Base-by-base conservation (phyloP, 2,888 invertebrate genomes). In the Archaeoteleia sp. region DNA sequence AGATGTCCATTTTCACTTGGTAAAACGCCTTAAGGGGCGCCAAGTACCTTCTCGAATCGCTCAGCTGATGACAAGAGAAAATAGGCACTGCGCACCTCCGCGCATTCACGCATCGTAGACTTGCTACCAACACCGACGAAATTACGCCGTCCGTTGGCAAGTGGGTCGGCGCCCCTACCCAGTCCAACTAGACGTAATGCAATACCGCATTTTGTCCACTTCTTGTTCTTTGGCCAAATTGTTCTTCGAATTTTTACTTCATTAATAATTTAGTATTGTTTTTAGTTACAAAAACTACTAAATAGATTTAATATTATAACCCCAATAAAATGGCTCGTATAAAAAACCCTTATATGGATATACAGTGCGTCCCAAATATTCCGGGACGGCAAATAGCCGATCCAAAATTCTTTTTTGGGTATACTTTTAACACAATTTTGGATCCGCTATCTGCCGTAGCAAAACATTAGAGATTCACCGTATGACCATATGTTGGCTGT, bases 91-190 rank as follows among this genome's bases (percentile, higher is more conserved):
- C 32, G 17, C 15, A 15, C 32, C 13, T 39, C 9, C 20, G n/a
- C 30, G 34, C 25, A 54, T 40, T 27, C 30, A 29, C 1, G 23
- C 29, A 53, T 45, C 23, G 29, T 42, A 62, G 40, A 62, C 29
- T 27, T 43, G 42, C n/a, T 43, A 34, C 54, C 54, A 46, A 48
- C 45, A 48, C 27, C 37, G 46, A 48, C 54, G 45, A 37, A 61
- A 61, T 57, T 51, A 53, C 62, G 49, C 37, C 12, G 37, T 14
- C 46, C 25, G 54, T 42, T 51, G 30, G 53, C 45, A 70, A 75
- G 76, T 78, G 51, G 78, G 73, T 78, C 78, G 76, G 69, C 75
- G 74, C 62, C 72, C 72, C 71, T 65, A 70, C 65, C 69, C 62
- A 62, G 45, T 46, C 65, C 62, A 54, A 57, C 67, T 57, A 68